These are phyloP conservation scores for Oreochromis niloticus DNA, from an alignment of 2,113 vertebrate genomes.

Conservation along the genomic window DNA sequence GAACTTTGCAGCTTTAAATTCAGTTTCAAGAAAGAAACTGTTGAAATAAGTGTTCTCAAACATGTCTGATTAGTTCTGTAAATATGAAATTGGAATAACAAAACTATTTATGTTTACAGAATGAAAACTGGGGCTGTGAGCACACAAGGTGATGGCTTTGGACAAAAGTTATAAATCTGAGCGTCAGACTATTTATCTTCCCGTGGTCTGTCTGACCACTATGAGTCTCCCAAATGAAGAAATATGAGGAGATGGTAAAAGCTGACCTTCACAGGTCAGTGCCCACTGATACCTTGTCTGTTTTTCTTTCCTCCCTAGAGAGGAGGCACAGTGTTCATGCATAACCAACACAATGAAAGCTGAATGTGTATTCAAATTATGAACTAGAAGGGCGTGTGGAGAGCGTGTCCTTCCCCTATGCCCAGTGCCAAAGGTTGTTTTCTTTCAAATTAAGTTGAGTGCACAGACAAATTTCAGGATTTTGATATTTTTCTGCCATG, in stretches of 20 bases:
- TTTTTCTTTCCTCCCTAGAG: not conserved
- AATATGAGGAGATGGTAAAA: conserved; percentile 37
- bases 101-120: not conserved
- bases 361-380: not conserved
- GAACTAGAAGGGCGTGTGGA: not conserved
- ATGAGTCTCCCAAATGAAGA: conserved; percentile 52
- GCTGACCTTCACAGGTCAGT: conserved; percentile 49
- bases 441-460: not conserved
- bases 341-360: not conserved
- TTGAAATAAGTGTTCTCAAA: not conserved
- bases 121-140: conserved; percentile 6
- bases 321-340: not conserved
- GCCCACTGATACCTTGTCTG: not conserved
- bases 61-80: not conserved
- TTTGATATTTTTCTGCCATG: not conserved
- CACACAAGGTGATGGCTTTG: conserved; percentile 4
- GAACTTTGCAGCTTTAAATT: not conserved
- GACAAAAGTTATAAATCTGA: conserved; percentile 44
- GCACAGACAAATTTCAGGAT: not conserved
- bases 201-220: conserved; percentile 25
- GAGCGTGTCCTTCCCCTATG: not conserved
- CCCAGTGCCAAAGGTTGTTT: not conserved
- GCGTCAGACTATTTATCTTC: conserved; percentile 26
- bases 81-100: not conserved
- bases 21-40: not conserved